A percentile compares a stretch with the other conserved stretches of the same genome.
Conservation (phyloP, 2,113 vertebrate genomes). For the Tor tambroides region DNA sequence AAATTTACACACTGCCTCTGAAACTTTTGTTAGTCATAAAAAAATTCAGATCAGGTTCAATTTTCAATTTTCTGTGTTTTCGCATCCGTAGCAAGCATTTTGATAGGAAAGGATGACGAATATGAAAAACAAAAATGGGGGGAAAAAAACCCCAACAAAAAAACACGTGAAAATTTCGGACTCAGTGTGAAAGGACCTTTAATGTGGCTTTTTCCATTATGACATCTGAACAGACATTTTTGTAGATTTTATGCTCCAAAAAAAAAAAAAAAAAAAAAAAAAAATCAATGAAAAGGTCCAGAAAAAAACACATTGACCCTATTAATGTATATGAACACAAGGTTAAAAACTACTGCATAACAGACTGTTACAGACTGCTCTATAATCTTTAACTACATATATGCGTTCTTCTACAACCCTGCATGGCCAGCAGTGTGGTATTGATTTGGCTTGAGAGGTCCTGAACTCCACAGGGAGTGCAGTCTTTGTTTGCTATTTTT, state of each 20-base stretch:
- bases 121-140: too few species aligned
- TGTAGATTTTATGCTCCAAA: neutral
- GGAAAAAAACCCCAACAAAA: too few species aligned
- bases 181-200: neutral
- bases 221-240: neutral
- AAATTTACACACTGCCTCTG: too few species aligned
- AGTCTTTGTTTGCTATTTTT: slow-evolving; percentile 65
- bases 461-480: slow-evolving; percentile 58
- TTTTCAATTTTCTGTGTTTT: too few species aligned
- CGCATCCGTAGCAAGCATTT: too few species aligned
- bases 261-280: neutral
- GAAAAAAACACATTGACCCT: neutral
- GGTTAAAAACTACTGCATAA: neutral
- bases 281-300: neutral
- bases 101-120: too few species aligned
- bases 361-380: neutral
- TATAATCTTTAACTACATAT: slow-evolving; percentile 33
- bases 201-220: neutral
- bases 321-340: slow-evolving; percentile 6
- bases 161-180: too few species aligned
- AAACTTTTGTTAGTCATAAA: too few species aligned
- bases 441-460: slow-evolving; percentile 64
- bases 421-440: slow-evolving; percentile 50
- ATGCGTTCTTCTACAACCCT: slow-evolving; percentile 53
- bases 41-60: too few species aligned